Percentiles rank a stretch among this genome's conserved stretches.
Evolutionary conservation across 2,888 invertebrate genomes (phyloP).

Genomic region (Scrobipalpa costella): DNA sequence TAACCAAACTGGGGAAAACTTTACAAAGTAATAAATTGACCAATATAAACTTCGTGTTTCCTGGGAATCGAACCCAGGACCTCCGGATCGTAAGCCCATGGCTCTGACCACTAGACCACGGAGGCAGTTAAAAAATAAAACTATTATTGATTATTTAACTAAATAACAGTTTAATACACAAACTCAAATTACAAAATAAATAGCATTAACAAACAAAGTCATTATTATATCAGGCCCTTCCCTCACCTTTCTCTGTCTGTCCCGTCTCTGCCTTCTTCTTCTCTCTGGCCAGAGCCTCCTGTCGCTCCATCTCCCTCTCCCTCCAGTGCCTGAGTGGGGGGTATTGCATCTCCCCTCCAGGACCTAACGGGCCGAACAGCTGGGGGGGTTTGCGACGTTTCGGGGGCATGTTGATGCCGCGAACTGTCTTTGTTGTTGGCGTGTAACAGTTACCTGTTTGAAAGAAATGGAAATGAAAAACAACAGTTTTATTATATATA

Average conservation of each 20-base stretch:
- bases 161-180: background rate
- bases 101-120: too few relatives aligned
- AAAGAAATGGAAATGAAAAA: background rate
- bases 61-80: too few relatives aligned
- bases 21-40: too few relatives aligned
- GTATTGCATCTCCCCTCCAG: constrained; percentile 78
- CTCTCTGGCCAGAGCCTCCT: constrained; percentile 52
- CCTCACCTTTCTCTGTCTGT: constrained; percentile 55
- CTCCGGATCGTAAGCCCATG: too few relatives aligned
- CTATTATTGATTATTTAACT: too few relatives aligned
- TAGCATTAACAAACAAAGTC: background rate
- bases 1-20: too few relatives aligned
- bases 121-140: too few relatives aligned
- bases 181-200: background rate
- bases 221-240: background rate
- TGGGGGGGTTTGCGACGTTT: constrained; percentile 53
- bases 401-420: constrained; percentile 66
- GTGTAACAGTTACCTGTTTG: constrained; percentile 71
- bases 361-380: constrained; percentile 66
- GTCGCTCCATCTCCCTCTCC: constrained; percentile 66
- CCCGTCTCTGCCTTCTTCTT: constrained; percentile 56
- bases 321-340: constrained; percentile 77
- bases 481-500: background rate
- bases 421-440: constrained; percentile 53
- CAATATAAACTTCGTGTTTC: too few relatives aligned